A percentile compares a stretch with the other conserved stretches of the same genome.
Conservation (phyloP, 2,888 invertebrate species). For the Monochamus alternatus region DNA sequence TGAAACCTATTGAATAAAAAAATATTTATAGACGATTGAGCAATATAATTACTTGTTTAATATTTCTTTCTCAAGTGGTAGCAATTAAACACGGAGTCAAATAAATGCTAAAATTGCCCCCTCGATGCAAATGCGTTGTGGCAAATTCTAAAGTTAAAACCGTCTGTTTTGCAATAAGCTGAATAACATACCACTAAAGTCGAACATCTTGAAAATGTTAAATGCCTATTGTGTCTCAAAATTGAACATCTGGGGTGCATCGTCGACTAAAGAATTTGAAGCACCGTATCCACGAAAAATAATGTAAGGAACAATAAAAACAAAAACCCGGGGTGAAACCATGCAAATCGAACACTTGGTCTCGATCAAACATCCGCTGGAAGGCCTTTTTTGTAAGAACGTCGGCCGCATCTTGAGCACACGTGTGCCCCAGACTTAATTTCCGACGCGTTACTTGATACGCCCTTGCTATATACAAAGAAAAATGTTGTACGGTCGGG, state of each 20-base stretch:
- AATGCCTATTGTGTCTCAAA: background rate
- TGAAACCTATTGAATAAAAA: too few species aligned
- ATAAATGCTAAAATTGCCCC: too few species aligned
- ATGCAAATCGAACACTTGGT: slow-evolving; percentile 51
- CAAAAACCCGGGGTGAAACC: slow-evolving; percentile 46
- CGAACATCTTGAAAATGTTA: slow-evolving; percentile 3
- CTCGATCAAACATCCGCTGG: slow-evolving; percentile 41
- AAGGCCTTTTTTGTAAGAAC: slow-evolving; percentile 41
- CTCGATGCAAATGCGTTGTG: too few species aligned
- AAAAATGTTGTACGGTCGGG: background rate
- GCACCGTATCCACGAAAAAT: slow-evolving; percentile 35
- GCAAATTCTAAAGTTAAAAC: background rate
- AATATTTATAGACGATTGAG: too few species aligned
- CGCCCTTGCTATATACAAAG: background rate
- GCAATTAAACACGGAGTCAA: too few species aligned
- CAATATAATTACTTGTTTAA: too few species aligned
- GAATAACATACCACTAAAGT: background rate
- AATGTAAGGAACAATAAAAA: slow-evolving; percentile 41
- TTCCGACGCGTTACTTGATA: slow-evolving; percentile 43
- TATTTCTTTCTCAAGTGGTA: too few species aligned
- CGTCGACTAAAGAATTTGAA: slow-evolving; percentile 13
- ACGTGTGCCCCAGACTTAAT: slow-evolving; percentile 42
- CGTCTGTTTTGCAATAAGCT: slow-evolving; percentile 3
- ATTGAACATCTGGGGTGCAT: slow-evolving; percentile 5
- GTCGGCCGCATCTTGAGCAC: slow-evolving; percentile 41